Evolutionary conservation across 2,797 vertebrate genomes (phyloP), one percentile per base, ranked within the genome.

Genomic region (Hippopotamyrus pictus): DNA sequence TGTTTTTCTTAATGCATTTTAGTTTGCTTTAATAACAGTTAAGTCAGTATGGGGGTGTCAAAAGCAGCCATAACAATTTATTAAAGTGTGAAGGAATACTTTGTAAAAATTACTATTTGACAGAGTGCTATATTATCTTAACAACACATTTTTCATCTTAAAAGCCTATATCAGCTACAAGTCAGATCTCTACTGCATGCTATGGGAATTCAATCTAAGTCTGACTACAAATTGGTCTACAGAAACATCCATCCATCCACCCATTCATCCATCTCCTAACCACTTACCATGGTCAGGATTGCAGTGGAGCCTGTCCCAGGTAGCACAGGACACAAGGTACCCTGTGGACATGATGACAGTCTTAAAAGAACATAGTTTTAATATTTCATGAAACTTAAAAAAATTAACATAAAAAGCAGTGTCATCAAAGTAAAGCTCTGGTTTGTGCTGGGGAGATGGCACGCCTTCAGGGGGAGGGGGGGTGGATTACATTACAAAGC

Each of bases 401-500:
- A 44, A 44, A 44, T 44, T 79, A 3, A n/a, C 33, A 79, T 41
- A 84, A 50, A 51, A 83, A 83, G 41, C 76, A 46, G 76, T 46
- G 14, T 46, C 44, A 5, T 84, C 44, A 84, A 50, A 84, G 82
- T 84, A 84, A 50, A 50, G 6, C 19, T 84, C 41, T 25, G 44
- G 8, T 83, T 59, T 46, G 88, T 44, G 76, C 41, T 53, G 53
- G 69, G n/a, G 41, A 73, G 88, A 88, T 25, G 88, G 51, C 46
- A 41, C 37, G 33, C 65, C 59, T 86, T 88, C 48, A 59, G 86
- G 57, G 19, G 51, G 48, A 5, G 57, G 57, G 57, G 51, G 59
- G 22, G 59, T 3, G 59, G 84, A 65, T 90, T 88, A 88, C 91
- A 93, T 92, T 93, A 92, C 90, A 88, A 90, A 91, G 90, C 88